Evolutionary conservation across 2,113 vertebrate species (phyloP).

Genomic region (Monarcha castaneiventris): DNA sequence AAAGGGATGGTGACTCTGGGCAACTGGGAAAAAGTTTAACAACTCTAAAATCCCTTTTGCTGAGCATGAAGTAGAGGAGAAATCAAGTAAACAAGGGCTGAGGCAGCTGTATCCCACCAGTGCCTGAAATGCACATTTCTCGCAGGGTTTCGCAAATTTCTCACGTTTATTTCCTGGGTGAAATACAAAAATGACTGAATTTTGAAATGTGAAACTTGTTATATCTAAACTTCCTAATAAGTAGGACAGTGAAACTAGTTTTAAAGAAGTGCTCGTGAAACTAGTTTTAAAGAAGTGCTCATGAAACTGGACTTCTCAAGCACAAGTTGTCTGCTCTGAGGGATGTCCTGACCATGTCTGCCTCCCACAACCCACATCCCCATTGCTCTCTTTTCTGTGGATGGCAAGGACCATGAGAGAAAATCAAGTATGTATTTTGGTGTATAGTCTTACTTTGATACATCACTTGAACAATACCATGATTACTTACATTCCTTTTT

Average conservation of each 20-base stretch:
- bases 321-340: not conserved
- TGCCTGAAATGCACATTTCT: not conserved
- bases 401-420: not conserved
- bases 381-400: not conserved
- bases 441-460: not conserved
- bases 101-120: conserved; percentile 24
- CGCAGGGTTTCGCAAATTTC: not conserved
- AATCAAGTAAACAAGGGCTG: conserved; percentile 14
- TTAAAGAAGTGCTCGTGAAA: not conserved
- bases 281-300: too few relatives aligned
- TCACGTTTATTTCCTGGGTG: not conserved
- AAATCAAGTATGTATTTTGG: not conserved
- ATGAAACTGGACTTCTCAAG: not conserved
- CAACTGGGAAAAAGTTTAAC: not conserved
- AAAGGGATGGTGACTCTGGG: not conserved
- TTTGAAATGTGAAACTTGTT: conserved; percentile 31
- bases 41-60: not conserved
- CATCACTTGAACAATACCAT: not conserved
- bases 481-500: not conserved
- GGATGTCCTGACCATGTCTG: not conserved
- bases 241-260: not conserved
- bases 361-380: not conserved
- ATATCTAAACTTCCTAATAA: conserved; percentile 15
- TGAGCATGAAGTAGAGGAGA: not conserved
- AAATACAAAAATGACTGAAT: conserved; percentile 28